Percentiles rank a stretch among this genome's conserved stretches.
phyloP scores from a whole-genome alignment of 1,140 invertebrate species.

The Cherax destructor region DNA sequence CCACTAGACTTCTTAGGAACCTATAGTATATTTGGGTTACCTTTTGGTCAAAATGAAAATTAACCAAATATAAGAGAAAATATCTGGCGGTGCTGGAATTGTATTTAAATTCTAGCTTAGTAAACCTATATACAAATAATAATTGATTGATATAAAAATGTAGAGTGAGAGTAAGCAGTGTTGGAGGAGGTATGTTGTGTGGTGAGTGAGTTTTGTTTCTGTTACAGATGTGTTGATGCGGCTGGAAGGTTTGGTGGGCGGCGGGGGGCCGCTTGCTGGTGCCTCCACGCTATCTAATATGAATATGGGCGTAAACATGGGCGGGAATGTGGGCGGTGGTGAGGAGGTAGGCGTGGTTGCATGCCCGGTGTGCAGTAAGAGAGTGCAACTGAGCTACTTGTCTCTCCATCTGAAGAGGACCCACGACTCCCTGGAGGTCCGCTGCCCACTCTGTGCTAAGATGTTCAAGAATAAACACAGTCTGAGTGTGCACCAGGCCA shows the following conservation, averaged over 20 bases:
- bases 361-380: conserved; percentile 70
- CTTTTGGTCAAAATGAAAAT: too few relatives aligned
- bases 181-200: conserved; percentile 1
- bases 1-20: too few relatives aligned
- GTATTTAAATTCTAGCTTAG: too few relatives aligned
- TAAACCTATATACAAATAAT: background rate
- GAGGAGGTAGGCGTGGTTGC: conserved; percentile 62
- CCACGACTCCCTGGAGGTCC: conserved; percentile 70
- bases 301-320: conserved; percentile 12
- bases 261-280: conserved; percentile 24
- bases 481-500: conserved; percentile 69
- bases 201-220: conserved; percentile 45
- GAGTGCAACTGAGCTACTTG: conserved; percentile 70
- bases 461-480: conserved; percentile 72
- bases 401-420: conserved; percentile 70
- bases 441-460: conserved; percentile 70
- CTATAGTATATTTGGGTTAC: too few relatives aligned
- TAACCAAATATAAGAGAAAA: too few relatives aligned
- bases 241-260: conserved; percentile 57
- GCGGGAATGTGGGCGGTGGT: conserved; percentile 37
- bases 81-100: too few relatives aligned
- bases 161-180: background rate
- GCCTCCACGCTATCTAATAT: conserved; percentile 12
- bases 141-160: background rate
- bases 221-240: conserved; percentile 63